Conservation (phyloP, 2,797 vertebrate genomes). For the Podargus strigoides region DNA sequence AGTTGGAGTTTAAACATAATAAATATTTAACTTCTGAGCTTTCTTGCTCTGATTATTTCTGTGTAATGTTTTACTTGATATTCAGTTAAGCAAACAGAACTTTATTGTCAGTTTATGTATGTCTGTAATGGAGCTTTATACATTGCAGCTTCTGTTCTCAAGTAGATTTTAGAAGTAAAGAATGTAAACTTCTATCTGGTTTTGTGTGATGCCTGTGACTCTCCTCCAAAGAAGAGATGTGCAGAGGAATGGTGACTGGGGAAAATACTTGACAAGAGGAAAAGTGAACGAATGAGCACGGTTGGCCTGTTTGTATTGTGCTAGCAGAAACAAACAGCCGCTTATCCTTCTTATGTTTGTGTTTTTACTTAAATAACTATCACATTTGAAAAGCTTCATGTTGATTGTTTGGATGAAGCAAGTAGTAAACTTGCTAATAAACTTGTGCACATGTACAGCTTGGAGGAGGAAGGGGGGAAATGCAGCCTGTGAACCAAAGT, state of each 20-base stretch:
- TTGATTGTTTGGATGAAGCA: not conserved
- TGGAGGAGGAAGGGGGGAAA: not conserved
- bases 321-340: not conserved
- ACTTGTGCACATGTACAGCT: not conserved
- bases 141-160: not conserved
- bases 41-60: constrained; percentile 10
- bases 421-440: not conserved
- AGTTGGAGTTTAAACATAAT: not conserved
- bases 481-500: not conserved
- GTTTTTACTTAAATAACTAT: not conserved
- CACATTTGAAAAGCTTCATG: not conserved
- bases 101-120: not conserved
- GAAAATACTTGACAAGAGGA: not conserved
- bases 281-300: not conserved
- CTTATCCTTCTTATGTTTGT: not conserved
- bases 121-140: not conserved
- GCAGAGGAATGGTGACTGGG: not conserved
- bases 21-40: constrained; percentile 36
- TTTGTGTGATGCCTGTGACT: not conserved
- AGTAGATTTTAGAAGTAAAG: not conserved
- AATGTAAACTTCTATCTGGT: not conserved
- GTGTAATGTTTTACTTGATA: constrained; percentile 28
- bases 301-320: not conserved
- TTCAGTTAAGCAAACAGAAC: not conserved
- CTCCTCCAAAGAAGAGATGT: not conserved